phyloP scores from a whole-genome alignment of 64 coral and sea anemone species.

The Cladopsammia gracilis region DNA sequence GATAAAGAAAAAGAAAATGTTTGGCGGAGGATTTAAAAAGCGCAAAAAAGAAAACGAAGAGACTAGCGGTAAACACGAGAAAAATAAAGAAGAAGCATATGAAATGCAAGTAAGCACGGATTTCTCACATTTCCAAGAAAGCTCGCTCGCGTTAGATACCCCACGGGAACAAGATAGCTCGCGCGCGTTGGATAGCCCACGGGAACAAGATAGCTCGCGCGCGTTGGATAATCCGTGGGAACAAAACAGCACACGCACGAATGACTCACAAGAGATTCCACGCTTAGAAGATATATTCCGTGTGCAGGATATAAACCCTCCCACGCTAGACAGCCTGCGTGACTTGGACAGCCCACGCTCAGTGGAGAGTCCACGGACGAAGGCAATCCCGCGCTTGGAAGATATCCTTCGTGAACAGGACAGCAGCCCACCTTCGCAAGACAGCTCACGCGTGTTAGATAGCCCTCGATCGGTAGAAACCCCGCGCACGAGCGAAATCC shows the following conservation, averaged over 20 bases:
- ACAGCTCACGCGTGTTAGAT: background rate
- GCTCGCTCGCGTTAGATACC: background rate
- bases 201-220: too few relatives aligned
- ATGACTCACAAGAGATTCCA: background rate
- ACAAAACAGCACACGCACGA: too few relatives aligned
- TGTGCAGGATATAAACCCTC: background rate
- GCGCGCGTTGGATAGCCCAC: background rate
- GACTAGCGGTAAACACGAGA: background rate
- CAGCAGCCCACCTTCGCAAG: background rate
- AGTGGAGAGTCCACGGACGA: background rate
- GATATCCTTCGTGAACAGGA: background rate
- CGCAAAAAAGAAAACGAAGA: background rate
- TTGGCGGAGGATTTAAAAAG: background rate
- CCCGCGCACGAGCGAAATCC: background rate
- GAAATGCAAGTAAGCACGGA: constrained; percentile 10
- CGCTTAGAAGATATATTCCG: background rate
- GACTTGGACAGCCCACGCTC: background rate
- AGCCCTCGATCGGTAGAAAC: background rate
- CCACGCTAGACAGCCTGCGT: background rate
- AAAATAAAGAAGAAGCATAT: background rate
- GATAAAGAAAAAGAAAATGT: background rate
- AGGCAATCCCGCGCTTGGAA: background rate
- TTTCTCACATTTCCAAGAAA: background rate
- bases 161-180: background rate
- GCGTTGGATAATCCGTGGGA: too few relatives aligned